Evolutionary conservation across 2,888 invertebrate species (phyloP), one percentile per base, ranked within the genome.

Genomic region (Anticlea derivata): DNA sequence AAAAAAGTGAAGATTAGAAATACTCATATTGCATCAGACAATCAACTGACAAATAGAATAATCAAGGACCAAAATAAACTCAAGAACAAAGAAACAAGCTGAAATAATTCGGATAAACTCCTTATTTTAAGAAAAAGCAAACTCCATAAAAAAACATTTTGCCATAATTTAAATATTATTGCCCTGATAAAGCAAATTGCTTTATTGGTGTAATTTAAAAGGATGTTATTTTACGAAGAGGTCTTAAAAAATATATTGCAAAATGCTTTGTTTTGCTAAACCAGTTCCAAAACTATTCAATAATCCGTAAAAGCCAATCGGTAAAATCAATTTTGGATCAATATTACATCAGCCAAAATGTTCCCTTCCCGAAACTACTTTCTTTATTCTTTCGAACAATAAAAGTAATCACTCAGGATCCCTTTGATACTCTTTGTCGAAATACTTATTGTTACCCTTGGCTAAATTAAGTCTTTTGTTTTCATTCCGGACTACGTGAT

Each of bases 281-380:
- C 8, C 27, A 17, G 13, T 38, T 26, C 26, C 17, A 13, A 31
- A 22, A 34, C 8, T 22, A 22, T n/a, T 7, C 34, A 33, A 43
- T 8, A 10, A 6, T 22, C 7, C 45, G 48, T 26, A 23, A 37
- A 50, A 40, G 7, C 22, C 34, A 34, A 22, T 29, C 29, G n/a
- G n/a, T n/a, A n/a, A n/a, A 33, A 41, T 41, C 30, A 44, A 57
- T 50, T 51, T 53, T 12, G 34, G 50, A 35, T 51, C 35, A 38
- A 48, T 55, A 52, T 73, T 78, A 70, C 76, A 68, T 75, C 75
- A 75, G 61, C 62, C 38, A 22, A 62, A 70, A 66, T 64, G 65
- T 64, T 48, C 31, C 51, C 11, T 24, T 58, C 52, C 50, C 30
- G 8, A 13, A 37, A 62, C 43, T 39, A 53, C 41, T 55, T 55